Base-by-base conservation (phyloP, 1,140 invertebrate genomes). In the Apis dorsata region DNA sequence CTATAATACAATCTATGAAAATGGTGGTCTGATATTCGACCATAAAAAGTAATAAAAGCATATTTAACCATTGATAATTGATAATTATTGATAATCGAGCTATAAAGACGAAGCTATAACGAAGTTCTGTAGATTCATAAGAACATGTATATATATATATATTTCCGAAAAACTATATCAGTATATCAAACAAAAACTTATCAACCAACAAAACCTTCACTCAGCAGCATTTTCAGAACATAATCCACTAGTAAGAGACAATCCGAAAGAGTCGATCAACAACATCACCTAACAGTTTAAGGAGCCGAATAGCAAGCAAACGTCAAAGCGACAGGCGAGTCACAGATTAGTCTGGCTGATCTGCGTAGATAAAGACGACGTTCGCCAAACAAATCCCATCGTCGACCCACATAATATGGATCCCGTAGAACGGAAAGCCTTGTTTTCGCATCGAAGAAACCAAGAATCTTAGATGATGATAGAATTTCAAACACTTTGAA, bases 311-410 rank as follows among this genome's bases (percentile, higher is more conserved):
- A 24, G 53, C 17, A 55, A 66, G 28, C 57, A 12, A 49, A 49
- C 55, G 19, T 2, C 15, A 69, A 76, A 12, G 17, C 34, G 55
- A 65, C 63, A 66, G 63, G 15, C 57, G 55, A 21, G 49, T 53
- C 65, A 21, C 28, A 82, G 80, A 82, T 77, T 76, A 68, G 55
- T 62, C n/a, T n/a, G 10, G 15, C 19, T 59, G 65, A 69, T 55
- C 79, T 28, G 55, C 13, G 63, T 53, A 78, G 81, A 82, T 78
- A 70, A 82, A 63, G 51, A 19, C 19, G 69, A 51, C 15, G 79
- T 74, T 81, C 70, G 28, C 55, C 63, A 82, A 82, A 82, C 73
- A 82, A 62, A 60, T 59, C 44, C 55, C 44, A 4, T 63, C 63
- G 65, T 70, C 53, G 21, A 70, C 49, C 69, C 44, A 7, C n/a